Evolutionary conservation across 2,797 vertebrate species (phyloP).

Genomic region (Acanthopagrus latus): DNA sequence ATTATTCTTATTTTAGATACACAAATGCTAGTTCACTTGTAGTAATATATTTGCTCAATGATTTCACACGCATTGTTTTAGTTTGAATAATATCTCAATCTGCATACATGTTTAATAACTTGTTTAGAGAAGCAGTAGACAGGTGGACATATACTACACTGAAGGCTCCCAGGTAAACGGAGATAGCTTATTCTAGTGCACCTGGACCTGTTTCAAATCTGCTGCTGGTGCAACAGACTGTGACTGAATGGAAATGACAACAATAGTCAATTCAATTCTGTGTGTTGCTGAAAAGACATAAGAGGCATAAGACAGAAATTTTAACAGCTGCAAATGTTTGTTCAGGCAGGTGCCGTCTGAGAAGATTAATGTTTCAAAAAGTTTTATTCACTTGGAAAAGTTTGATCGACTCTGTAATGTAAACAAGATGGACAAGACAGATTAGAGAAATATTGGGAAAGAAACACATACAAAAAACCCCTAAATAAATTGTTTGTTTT

Average conservation of each 20-base stretch:
- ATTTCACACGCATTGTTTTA: background rate
- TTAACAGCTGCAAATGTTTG: conserved; percentile 20
- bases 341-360: background rate
- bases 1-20: background rate
- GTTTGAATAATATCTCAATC: background rate
- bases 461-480: too few relatives aligned
- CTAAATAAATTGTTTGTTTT: background rate
- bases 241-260: conserved; percentile 42
- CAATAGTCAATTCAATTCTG: conserved; percentile 43
- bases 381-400: background rate
- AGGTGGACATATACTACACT: background rate
- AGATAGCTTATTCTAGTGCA: conserved; percentile 30
- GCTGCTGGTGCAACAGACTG: conserved; percentile 24
- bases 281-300: conserved; percentile 15
- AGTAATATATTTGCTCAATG: background rate
- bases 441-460: background rate
- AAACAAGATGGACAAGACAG: background rate
- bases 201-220: conserved; percentile 31
- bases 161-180: conserved; percentile 1
- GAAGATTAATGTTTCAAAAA: background rate
- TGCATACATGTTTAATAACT: conserved; percentile 4
- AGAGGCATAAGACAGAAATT: background rate
- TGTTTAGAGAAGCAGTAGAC: conserved; percentile 5
- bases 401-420: background rate
- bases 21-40: background rate